Conservation (phyloP, 2,797 vertebrate species). For the Notolepis coatsorum region DNA sequence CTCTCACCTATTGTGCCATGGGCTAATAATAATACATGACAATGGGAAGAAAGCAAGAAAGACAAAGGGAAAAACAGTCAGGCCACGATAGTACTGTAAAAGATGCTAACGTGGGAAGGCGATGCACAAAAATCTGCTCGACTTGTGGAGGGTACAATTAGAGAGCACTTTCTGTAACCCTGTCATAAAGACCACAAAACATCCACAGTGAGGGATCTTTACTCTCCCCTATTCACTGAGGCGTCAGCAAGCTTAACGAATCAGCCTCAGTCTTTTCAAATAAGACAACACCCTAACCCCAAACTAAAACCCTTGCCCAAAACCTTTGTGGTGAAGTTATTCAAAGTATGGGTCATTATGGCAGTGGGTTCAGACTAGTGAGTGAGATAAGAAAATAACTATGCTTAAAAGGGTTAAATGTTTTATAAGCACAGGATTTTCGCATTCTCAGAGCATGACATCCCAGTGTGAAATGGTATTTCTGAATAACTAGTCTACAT, state of each 20-base stretch:
- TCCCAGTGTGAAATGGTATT: slow-evolving; percentile 2
- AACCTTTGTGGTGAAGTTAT: slow-evolving; percentile 22
- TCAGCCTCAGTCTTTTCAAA: slow-evolving; percentile 25
- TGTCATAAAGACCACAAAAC: slow-evolving; percentile 10
- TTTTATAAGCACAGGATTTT: slow-evolving; percentile 24
- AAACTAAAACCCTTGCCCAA: slow-evolving; percentile 9
- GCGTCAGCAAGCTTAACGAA: slow-evolving; percentile 17
- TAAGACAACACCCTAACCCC: slow-evolving; percentile 43
- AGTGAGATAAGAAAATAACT: no score
- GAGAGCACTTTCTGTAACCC: slow-evolving; percentile 21
- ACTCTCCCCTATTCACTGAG: slow-evolving; percentile 19
- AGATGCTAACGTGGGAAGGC: slow-evolving; percentile 22
- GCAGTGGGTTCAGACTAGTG: slow-evolving; percentile 18
- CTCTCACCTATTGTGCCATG: neutral
- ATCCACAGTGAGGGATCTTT: slow-evolving; percentile 25
- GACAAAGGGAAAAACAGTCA: slow-evolving; percentile 21
- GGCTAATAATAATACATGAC: slow-evolving; percentile 11
- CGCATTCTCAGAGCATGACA: slow-evolving; percentile 15
- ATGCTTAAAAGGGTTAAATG: slow-evolving; percentile 10
- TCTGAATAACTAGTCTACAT: neutral
- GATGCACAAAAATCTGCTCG: slow-evolving; percentile 28
- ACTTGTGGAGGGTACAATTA: slow-evolving; percentile 43
- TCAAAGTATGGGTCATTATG: slow-evolving; percentile 35
- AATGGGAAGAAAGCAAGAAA: slow-evolving; percentile 42
- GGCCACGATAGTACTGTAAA: neutral